Conservation (phyloP, 2,113 vertebrate genomes). For the Dicerorhinus sumatrensis region DNA sequence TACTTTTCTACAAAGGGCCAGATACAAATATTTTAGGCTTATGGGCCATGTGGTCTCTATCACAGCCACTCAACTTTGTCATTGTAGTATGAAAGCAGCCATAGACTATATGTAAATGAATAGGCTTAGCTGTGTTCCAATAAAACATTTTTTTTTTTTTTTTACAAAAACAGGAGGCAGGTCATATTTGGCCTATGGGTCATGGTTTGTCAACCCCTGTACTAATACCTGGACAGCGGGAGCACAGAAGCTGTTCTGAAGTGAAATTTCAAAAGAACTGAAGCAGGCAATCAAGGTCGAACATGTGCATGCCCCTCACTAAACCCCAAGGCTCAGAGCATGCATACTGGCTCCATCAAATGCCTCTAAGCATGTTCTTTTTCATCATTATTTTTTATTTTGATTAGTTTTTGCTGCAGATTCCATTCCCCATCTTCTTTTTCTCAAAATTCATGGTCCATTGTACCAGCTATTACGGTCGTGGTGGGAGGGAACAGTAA, state of each 20-base stretch:
- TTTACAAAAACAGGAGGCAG: not conserved
- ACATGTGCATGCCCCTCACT: not conserved
- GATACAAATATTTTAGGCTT: not conserved
- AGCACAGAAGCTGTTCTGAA: not conserved
- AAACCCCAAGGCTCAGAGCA: not conserved
- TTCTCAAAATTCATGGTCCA: constrained; percentile 21
- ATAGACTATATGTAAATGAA: not conserved
- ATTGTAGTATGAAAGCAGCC: not conserved
- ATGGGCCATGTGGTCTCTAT: not conserved
- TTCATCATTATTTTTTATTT: not conserved
- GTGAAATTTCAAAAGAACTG: not conserved
- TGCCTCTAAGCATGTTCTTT: not conserved
- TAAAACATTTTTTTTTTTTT: not conserved
- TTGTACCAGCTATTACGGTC: not conserved
- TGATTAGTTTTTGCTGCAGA: not conserved
- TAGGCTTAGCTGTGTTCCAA: not conserved
- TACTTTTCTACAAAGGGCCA: not conserved
- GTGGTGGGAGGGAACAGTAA: not conserved
- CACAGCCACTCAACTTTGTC: not conserved
- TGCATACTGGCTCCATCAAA: not conserved
- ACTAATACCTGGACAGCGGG: not conserved
- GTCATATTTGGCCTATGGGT: not conserved
- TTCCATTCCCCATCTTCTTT: not conserved
- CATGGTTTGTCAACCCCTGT: not conserved
- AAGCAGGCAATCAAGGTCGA: not conserved